A percentile compares a stretch with the other conserved stretches of the same genome.
Evolutionary conservation across 2,888 invertebrate species (phyloP).

Genomic region (Bugula neritina): DNA sequence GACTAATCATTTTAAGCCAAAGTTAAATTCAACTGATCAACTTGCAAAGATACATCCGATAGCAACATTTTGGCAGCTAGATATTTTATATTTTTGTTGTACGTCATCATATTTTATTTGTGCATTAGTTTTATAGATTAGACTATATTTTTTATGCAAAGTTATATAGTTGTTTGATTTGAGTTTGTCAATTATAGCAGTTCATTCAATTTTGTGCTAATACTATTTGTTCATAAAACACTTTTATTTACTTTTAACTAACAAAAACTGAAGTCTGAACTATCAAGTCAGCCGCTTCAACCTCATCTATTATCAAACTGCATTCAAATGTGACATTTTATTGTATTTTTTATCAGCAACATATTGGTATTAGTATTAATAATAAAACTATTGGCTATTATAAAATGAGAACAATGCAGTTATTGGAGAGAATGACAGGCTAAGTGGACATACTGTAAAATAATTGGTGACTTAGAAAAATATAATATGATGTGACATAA

Average conservation of each 20-base stretch:
- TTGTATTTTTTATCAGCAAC: background rate
- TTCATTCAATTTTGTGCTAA: too few species aligned
- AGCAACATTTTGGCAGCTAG: background rate
- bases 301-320: background rate
- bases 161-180: too few species aligned
- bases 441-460: too few species aligned
- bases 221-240: too few species aligned
- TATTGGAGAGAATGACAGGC: too few species aligned
- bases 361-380: too few species aligned
- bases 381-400: too few species aligned
- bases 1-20: too few species aligned
- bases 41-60: background rate
- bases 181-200: background rate
- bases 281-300: background rate
- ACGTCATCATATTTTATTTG: background rate
- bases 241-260: background rate
- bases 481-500: too few species aligned
- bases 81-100: background rate
- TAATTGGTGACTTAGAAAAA: too few species aligned
- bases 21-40: background rate
- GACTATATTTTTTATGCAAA: too few species aligned
- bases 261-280: background rate
- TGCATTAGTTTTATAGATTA: background rate
- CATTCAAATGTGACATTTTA: background rate
- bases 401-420: too few species aligned